A percentile compares a stretch with the other conserved stretches of the same genome.
phyloP scores from a whole-genome alignment of 2,888 invertebrate genomes.

The Calliphora vomitoria region DNA sequence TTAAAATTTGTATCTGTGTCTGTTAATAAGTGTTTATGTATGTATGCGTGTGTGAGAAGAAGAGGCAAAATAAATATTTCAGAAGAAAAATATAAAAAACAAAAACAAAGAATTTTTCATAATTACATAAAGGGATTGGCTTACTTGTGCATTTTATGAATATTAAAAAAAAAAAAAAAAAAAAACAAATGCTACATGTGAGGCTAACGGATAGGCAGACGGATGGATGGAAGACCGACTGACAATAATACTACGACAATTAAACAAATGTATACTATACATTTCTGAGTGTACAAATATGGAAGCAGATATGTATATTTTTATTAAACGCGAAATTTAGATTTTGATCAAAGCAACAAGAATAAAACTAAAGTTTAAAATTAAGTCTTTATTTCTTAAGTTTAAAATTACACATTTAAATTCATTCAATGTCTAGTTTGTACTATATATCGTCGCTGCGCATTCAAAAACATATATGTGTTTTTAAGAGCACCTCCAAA shows the following conservation, averaged over 20 bases:
- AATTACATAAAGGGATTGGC: slow-evolving; percentile 67
- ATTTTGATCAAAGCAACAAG: slow-evolving; percentile 46
- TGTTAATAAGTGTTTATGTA: slow-evolving; percentile 18
- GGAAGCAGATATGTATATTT: background rate
- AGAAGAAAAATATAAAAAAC: slow-evolving; percentile 1
- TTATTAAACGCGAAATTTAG: slow-evolving; percentile 42
- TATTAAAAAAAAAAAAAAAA: slow-evolving; percentile 44
- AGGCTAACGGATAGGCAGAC: slow-evolving; percentile 3
- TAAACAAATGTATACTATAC: background rate
- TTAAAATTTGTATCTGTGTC: background rate
- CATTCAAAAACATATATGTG: no score
- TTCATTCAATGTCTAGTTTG: no score
- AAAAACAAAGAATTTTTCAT: slow-evolving; percentile 45
- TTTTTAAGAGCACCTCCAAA: no score
- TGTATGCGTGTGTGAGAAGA: background rate
- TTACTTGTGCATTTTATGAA: slow-evolving; percentile 47
- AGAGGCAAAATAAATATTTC: slow-evolving; percentile 3
- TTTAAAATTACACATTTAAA: no score
- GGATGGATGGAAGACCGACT: background rate
- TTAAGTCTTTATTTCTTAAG: background rate
- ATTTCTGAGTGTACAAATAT: background rate
- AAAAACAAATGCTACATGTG: slow-evolving; percentile 8
- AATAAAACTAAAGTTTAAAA: slow-evolving; percentile 8
- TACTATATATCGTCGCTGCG: no score
- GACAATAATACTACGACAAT: background rate